A percentile compares a stretch with the other conserved stretches of the same genome.
Evolutionary conservation across 1,140 invertebrate species (phyloP).

Genomic region (Globodera rostochiensis): DNA sequence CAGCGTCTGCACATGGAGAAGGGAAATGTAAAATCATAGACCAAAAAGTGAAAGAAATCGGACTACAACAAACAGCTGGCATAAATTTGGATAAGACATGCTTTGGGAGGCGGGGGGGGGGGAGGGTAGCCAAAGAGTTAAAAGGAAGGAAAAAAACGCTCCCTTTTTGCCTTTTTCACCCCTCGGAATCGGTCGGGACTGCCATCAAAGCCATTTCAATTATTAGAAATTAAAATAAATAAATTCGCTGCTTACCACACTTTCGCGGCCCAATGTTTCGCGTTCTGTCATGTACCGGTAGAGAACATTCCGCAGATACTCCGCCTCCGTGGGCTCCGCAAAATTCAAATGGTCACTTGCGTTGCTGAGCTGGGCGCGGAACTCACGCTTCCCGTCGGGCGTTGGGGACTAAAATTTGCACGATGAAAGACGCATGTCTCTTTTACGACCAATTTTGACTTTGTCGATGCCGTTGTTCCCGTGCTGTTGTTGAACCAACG

Average conservation of each 20-base stretch:
- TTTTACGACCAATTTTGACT: neutral
- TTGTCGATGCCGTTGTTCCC: neutral
- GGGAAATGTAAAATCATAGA: neutral
- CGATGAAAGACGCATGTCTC: neutral
- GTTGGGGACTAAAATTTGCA: neutral
- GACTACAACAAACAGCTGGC: neutral
- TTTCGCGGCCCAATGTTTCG: constrained; percentile 36
- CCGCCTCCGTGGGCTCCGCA: constrained; percentile 35
- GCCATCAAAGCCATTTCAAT: no score
- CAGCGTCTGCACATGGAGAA: constrained; percentile 26
- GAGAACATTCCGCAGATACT: constrained; percentile 40
- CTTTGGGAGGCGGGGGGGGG: no score
- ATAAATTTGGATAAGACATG: neutral
- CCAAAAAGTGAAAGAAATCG: no score
- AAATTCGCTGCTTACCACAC: constrained; percentile 19
- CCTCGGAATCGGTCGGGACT: no score
- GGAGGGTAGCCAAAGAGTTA: no score
- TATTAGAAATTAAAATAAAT: no score
- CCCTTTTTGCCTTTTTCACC: no score
- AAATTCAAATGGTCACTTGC: constrained; percentile 30
- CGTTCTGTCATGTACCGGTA: constrained; percentile 41
- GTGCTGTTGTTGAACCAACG: constrained; percentile 2
- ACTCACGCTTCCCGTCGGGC: constrained; percentile 6
- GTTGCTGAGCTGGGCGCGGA: constrained; percentile 5
- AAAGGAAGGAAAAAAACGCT: no score